Evolutionary conservation across 2,888 invertebrate species (phyloP).

Genomic region (Dolichopus griseipennis): DNA sequence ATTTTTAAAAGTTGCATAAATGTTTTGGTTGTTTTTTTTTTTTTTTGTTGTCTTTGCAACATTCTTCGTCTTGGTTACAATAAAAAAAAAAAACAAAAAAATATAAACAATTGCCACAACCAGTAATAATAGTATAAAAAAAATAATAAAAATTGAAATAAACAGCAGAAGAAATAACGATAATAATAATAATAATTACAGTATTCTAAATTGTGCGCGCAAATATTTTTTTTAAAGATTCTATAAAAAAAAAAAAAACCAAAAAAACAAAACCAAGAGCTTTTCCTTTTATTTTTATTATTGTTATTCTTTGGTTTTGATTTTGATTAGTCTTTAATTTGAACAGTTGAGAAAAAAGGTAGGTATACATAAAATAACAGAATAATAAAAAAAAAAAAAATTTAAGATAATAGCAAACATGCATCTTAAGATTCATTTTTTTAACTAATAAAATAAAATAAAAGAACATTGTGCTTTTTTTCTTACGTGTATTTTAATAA

Average conservation of each 20-base stretch:
- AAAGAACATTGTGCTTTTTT: neutral
- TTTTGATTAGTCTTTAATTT: neutral
- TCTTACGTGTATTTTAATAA: neutral
- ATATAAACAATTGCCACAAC: too few relatives aligned
- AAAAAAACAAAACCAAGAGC: neutral
- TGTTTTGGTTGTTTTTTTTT: too few relatives aligned
- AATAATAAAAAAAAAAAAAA: neutral
- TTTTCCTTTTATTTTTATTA: neutral
- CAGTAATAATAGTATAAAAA: too few relatives aligned
- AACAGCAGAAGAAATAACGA: neutral
- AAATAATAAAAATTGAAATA: too few relatives aligned
- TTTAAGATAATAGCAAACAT: neutral
- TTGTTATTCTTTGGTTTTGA: neutral
- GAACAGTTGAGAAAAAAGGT: neutral
- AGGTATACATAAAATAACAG: neutral
- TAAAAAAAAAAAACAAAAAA: too few relatives aligned
- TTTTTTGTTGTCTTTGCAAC: too few relatives aligned
- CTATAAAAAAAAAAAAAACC: neutral
- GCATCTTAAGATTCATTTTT: neutral
- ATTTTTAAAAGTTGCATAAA: too few relatives aligned
- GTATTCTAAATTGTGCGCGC: conserved; percentile 1
- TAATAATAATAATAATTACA: neutral
- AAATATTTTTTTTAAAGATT: neutral
- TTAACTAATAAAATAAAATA: neutral
- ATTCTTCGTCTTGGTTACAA: too few relatives aligned